phyloP scores from a whole-genome alignment of 1,140 invertebrate species.

The Carcinoscorpius rotundicauda region DNA sequence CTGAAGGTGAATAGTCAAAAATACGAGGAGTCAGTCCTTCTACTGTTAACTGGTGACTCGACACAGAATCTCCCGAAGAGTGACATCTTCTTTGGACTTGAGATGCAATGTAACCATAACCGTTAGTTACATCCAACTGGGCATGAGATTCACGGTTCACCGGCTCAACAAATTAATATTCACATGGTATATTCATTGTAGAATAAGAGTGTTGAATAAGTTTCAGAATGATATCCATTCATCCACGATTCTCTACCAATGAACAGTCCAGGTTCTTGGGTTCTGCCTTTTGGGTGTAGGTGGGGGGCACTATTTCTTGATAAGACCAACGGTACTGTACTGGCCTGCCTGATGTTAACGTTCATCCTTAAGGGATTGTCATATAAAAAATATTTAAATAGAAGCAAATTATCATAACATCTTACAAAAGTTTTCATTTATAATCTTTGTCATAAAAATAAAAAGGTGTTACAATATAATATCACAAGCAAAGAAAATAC shows the following conservation, averaged over 20 bases:
- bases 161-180: too few species aligned
- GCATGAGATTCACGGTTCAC: not conserved
- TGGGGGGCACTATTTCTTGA: constrained; percentile 12
- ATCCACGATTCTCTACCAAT: constrained; percentile 17
- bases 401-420: too few species aligned
- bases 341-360: constrained; percentile 14
- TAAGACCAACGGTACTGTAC: constrained; percentile 9
- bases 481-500: too few species aligned
- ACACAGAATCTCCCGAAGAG: not conserved
- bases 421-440: too few species aligned
- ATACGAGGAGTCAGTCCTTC: constrained; percentile 20
- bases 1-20: constrained; percentile 16
- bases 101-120: not conserved
- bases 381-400: not conserved
- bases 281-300: not conserved
- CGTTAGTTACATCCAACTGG: not conserved
- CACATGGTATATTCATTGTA: too few species aligned
- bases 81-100: constrained; percentile 3
- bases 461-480: too few species aligned
- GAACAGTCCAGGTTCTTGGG: constrained; percentile 8
- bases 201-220: too few species aligned
- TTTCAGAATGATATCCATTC: not conserved
- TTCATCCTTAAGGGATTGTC: constrained; percentile 13
- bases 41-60: constrained; percentile 15
- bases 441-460: too few species aligned